These are phyloP conservation scores for Liasis olivaceus DNA, from an alignment of 2,797 vertebrate genomes.

Conservation along the genomic window DNA sequence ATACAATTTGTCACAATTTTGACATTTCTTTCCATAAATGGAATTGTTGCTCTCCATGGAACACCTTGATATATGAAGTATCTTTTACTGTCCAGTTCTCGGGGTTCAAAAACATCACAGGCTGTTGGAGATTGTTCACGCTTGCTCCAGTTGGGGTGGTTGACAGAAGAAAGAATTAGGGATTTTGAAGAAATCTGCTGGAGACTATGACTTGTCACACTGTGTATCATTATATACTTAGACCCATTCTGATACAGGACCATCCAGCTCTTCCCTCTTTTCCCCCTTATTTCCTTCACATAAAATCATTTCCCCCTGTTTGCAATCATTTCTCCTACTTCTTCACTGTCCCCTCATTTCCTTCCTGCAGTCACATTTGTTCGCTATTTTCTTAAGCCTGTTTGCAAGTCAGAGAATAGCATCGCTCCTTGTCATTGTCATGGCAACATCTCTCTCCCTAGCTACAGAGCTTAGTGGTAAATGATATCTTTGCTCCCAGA, in stretches of 20 bases:
- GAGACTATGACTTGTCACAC: not conserved
- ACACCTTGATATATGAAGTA: not conserved
- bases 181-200: not conserved
- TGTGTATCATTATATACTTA: not conserved
- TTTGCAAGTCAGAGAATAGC: not conserved
- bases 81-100: not conserved
- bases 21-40: not conserved
- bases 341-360: not conserved
- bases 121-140: not conserved
- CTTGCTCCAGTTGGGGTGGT: not conserved
- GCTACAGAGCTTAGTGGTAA: not conserved
- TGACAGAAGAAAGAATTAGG: not conserved
- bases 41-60: not conserved
- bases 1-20: not conserved
- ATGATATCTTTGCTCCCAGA: not conserved
- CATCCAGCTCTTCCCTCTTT: not conserved
- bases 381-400: not conserved
- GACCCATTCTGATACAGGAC: not conserved
- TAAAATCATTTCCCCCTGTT: not conserved
- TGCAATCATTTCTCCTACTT: not conserved
- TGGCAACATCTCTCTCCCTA: conserved; percentile 20
- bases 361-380: not conserved
- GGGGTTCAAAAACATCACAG: not conserved
- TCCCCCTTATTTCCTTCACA: not conserved
- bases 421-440: conserved; percentile 33